Evolutionary conservation across 2,797 vertebrate species (phyloP), one percentile per base, ranked within the genome.

Genomic region (Malurus splendens): DNA sequence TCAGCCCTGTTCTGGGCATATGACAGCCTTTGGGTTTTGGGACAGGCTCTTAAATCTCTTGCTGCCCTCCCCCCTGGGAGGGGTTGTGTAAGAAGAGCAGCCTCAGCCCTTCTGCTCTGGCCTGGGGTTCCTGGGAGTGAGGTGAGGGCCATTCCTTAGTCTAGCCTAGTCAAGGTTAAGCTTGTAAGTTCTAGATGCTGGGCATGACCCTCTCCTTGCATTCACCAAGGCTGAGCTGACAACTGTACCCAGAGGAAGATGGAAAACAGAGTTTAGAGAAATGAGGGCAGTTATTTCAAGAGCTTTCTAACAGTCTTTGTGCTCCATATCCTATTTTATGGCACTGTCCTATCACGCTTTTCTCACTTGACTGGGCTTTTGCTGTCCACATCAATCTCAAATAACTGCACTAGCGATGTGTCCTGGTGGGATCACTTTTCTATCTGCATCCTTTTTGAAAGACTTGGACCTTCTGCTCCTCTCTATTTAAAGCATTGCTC

Each of bases 261-360:
- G 20, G 57, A 86, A 94, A 87, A 55, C 55, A 61, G 75, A 54
- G 30, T 18, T 12, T 4, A 72, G 41, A 84, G 73, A 92, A 94
- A 94, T 50, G 51, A 93, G 94, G 93, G 14, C 91, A 94, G 92
- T 83, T 93, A 94, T 93, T 95, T 94, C 87, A 62, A 89, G 93
- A 75, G 56, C 42, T 56, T 57, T 66, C 66, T 79, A 42, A 45
- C 74, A 66, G 57, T 38, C 70, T 82, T 77, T 86, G 70, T 90
- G 91, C 36, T 90, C 82, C 36, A 41, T 47, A 87, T 83, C 41
- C 85, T 86, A 52, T 83, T 93, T 87, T 81, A 72, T 36, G 12
- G 41, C 42, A 33, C 38, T 83, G 47, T 90, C 77, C 87, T 92
- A 1, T 61, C 24, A 17, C 0, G 0, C 48, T 89, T 73, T 60